These are phyloP conservation scores for Scaptomyza reducta DNA, from an alignment of 2,888 invertebrate species.

Conservation along the genomic window DNA sequence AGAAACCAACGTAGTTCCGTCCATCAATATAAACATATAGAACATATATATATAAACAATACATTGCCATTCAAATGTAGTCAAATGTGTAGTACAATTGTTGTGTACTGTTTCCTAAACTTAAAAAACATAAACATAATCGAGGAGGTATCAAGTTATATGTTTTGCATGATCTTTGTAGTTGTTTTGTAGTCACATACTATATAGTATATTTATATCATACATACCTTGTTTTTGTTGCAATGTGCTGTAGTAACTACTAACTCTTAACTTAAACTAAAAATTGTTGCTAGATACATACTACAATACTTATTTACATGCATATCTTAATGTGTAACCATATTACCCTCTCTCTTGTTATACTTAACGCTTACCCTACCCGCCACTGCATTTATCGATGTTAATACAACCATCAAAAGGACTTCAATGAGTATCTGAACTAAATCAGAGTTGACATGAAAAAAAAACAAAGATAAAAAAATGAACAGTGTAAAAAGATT, in stretches of 20 bases:
- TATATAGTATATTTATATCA: slow-evolving; percentile 7
- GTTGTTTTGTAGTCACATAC: slow-evolving; percentile 36
- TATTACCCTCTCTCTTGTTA: slow-evolving; percentile 79
- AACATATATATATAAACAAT: background rate
- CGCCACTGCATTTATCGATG: slow-evolving; percentile 80
- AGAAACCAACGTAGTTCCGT: slow-evolving; percentile 57
- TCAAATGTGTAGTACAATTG: slow-evolving; percentile 47
- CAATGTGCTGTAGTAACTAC: slow-evolving; percentile 26
- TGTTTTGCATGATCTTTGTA: slow-evolving; percentile 81
- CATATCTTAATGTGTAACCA: slow-evolving; percentile 80
- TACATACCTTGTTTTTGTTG: slow-evolving; percentile 20
- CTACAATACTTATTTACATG: slow-evolving; percentile 27
- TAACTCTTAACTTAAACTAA: slow-evolving; percentile 33
- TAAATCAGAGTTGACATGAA: slow-evolving; percentile 40
- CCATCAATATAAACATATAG: slow-evolving; percentile 47
- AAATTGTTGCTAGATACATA: slow-evolving; percentile 13
- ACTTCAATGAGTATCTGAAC: slow-evolving; percentile 85
- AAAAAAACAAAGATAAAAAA: slow-evolving; percentile 36
- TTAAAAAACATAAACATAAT: slow-evolving; percentile 19
- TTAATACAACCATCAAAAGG: slow-evolving; percentile 80
- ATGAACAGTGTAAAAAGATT: slow-evolving; percentile 29
- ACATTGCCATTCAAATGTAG: slow-evolving; percentile 61
- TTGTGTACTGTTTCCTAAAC: slow-evolving; percentile 39
- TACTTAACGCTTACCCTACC: slow-evolving; percentile 81
- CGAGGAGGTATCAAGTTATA: slow-evolving; percentile 42